A percentile compares a stretch with the other conserved stretches of the same genome.
These are phyloP conservation scores for Chaetops frenatus DNA, from an alignment of 2,113 vertebrate genomes.

Conservation along the genomic window DNA sequence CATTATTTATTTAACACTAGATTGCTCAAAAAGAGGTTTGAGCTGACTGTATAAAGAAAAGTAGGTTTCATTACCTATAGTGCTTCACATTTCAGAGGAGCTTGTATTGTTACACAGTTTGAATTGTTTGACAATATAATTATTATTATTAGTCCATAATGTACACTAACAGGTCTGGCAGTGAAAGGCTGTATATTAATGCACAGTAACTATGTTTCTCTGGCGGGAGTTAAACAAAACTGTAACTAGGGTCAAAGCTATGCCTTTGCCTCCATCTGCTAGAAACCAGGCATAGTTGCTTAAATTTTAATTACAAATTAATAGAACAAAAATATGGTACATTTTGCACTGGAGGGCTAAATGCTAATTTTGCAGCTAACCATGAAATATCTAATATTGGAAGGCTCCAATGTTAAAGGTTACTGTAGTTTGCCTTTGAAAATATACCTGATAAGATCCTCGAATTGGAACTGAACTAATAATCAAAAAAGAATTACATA, in stretches of 20 bases:
- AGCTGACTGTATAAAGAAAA: slow-evolving; percentile 42
- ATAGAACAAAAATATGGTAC: slow-evolving; percentile 1
- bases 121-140: slow-evolving; percentile 65
- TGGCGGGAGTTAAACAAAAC: slow-evolving; percentile 60
- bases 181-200: slow-evolving; percentile 59
- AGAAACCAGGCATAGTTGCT: not conserved
- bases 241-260: slow-evolving; percentile 41
- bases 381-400: not conserved
- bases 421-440: not conserved
- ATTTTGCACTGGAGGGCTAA: not conserved
- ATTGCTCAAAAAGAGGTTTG: slow-evolving; percentile 27
- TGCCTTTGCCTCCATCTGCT: slow-evolving; percentile 28
- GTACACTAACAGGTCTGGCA: slow-evolving; percentile 53
- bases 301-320: slow-evolving; percentile 55
- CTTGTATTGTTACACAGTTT: slow-evolving; percentile 50
- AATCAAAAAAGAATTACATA: not conserved
- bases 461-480: not conserved
- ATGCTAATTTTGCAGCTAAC: not conserved
- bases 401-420: not conserved
- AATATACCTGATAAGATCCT: not conserved
- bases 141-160: slow-evolving; percentile 61
- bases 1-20: slow-evolving; percentile 42
- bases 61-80: slow-evolving; percentile 53
- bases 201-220: slow-evolving; percentile 41
- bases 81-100: slow-evolving; percentile 27